Evolutionary conservation across 2,888 invertebrate genomes (phyloP).

Genomic region (Lottia gigantea): DNA sequence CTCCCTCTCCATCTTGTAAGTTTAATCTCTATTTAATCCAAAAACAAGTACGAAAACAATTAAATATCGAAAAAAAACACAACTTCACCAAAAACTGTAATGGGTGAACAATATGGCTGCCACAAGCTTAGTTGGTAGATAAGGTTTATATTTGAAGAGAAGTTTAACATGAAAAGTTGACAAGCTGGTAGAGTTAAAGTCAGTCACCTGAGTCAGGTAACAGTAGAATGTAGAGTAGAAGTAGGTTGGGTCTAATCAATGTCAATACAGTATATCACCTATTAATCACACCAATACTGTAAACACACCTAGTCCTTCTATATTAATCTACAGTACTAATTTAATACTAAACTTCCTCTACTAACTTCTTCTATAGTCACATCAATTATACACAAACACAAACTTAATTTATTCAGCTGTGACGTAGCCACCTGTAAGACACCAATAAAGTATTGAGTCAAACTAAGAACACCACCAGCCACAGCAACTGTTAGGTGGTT

Average conservation of each 20-base stretch:
- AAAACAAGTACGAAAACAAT: slow-evolving; percentile 1
- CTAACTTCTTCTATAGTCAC: no score
- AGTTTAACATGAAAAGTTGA: not conserved
- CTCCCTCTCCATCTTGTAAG: not conserved
- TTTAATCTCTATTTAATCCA: not conserved
- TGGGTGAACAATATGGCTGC: not conserved
- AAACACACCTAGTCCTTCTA: no score
- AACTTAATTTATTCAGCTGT: no score
- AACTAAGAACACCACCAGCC: no score
- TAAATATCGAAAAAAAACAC: not conserved
- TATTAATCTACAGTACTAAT: no score
- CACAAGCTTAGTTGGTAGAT: not conserved
- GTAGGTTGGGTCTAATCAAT: not conserved
- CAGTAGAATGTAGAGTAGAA: no score
- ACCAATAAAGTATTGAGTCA: no score
- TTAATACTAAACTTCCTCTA: no score
- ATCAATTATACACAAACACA: no score
- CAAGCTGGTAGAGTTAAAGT: slow-evolving; percentile 1
- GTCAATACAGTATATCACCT: not conserved
- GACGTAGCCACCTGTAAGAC: no score
- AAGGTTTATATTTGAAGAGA: slow-evolving; percentile 7
- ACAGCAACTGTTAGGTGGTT: no score
- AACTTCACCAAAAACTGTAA: slow-evolving; percentile 1
- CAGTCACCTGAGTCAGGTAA: slow-evolving; percentile 2
- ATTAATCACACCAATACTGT: not conserved